phyloP scores from a whole-genome alignment of 2,888 invertebrate genomes.

The Netelia melanura region DNA sequence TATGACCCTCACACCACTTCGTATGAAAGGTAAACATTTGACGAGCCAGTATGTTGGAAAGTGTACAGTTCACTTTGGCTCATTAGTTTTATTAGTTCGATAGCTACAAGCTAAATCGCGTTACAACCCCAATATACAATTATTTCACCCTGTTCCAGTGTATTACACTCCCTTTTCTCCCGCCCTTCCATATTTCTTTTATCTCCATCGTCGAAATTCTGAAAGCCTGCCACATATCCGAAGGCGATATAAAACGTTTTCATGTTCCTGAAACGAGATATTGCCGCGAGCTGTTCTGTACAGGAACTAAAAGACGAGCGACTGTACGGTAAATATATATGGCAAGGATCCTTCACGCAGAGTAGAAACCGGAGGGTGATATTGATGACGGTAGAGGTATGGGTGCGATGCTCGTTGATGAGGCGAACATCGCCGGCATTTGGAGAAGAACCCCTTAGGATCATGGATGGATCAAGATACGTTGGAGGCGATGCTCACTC shows the following conservation, averaged over 20 bases:
- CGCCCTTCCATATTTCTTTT: slow-evolving; percentile 3
- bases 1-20: too few species aligned
- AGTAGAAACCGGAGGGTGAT: background rate
- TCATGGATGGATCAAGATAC: slow-evolving; percentile 25
- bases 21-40: too few species aligned
- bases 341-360: slow-evolving; percentile 40
- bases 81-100: slow-evolving; percentile 9
- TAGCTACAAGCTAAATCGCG: background rate
- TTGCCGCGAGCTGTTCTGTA: slow-evolving; percentile 78
- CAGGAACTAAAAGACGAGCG: slow-evolving; percentile 71
- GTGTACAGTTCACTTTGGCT: slow-evolving; percentile 1
- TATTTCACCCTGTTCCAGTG: slow-evolving; percentile 23
- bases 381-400: slow-evolving; percentile 25
- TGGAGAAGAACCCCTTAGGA: slow-evolving; percentile 21
- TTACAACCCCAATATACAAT: slow-evolving; percentile 15
- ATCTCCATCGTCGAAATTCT: slow-evolving; percentile 10
- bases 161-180: slow-evolving; percentile 5
- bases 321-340: slow-evolving; percentile 69
- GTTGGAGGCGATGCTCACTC: slow-evolving; percentile 35
- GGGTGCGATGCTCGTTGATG: slow-evolving; percentile 26
- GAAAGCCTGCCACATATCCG: slow-evolving; percentile 11
- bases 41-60: too few species aligned
- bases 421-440: slow-evolving; percentile 28
- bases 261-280: slow-evolving; percentile 74
- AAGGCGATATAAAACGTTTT: slow-evolving; percentile 58